Percentiles rank a stretch among this genome's conserved stretches.
These are phyloP conservation scores for Ferdinandea cuprea DNA, from an alignment of 2,888 invertebrate genomes.

Conservation along the genomic window DNA sequence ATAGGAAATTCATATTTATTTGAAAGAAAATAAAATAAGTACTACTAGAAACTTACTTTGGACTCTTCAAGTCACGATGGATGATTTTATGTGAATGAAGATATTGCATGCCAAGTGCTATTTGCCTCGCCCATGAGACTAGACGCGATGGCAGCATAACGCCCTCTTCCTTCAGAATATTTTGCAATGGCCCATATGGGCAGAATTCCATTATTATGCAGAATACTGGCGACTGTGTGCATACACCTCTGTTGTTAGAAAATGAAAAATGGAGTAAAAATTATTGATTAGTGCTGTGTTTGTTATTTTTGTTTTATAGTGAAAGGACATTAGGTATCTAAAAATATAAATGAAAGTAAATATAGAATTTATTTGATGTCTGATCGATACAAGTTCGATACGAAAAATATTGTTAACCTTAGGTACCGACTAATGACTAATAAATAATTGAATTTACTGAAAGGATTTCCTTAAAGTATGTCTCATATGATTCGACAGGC, in stretches of 20 bases:
- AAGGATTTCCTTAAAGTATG: too few species aligned
- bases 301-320: neutral
- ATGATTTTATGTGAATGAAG: slow-evolving; percentile 98
- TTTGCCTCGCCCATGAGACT: slow-evolving; percentile 96
- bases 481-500: too few species aligned
- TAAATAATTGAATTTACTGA: too few species aligned
- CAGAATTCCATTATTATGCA: slow-evolving; percentile 99
- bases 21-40: neutral
- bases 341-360: neutral
- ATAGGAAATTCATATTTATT: slow-evolving; percentile 6
- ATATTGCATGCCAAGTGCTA: slow-evolving; percentile 98
- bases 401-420: neutral
- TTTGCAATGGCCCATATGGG: slow-evolving; percentile 96
- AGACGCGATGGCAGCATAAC: slow-evolving; percentile 93
- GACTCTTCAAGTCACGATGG: slow-evolving; percentile 99
- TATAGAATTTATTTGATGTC: neutral
- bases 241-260: slow-evolving; percentile 90
- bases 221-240: slow-evolving; percentile 94
- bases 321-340: neutral
- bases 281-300: neutral
- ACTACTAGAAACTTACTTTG: slow-evolving; percentile 86
- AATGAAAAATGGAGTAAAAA: slow-evolving; percentile 68
- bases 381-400: slow-evolving; percentile 17
- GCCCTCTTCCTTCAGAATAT: slow-evolving; percentile 92
- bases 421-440: too few species aligned